Evolutionary conservation across 2,113 vertebrate species (phyloP).

Genomic region (Casuarius casuarius): DNA sequence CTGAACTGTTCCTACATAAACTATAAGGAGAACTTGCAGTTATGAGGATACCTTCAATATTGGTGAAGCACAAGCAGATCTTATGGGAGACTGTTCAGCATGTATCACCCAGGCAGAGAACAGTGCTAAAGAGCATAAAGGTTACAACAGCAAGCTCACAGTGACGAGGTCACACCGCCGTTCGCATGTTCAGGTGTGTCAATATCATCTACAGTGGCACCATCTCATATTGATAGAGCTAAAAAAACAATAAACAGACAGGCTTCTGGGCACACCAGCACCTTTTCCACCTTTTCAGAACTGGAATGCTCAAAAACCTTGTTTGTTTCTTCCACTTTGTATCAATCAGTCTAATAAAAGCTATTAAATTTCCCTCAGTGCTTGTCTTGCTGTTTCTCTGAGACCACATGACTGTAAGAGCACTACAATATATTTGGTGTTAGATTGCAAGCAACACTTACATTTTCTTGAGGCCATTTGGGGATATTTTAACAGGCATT

Average conservation of each 20-base stretch:
- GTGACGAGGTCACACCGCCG: rapidly evolving
- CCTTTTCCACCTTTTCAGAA: not conserved
- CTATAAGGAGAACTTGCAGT: not conserved
- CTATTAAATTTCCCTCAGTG: not conserved
- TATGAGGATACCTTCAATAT: not conserved
- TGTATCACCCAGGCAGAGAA: not conserved
- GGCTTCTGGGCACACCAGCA: not conserved
- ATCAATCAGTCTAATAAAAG: not conserved
- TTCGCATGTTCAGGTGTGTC: not conserved
- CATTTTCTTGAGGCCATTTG: not conserved
- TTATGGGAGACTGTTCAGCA: rapidly evolving
- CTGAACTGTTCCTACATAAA: not conserved
- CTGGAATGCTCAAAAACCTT: not conserved
- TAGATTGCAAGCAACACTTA: not conserved
- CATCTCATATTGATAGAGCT: not conserved
- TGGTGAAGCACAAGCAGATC: not conserved
- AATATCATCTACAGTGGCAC: not conserved
- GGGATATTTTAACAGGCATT: not conserved
- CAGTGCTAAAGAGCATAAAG: not conserved
- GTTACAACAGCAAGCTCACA: not conserved
- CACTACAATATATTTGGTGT: not conserved
- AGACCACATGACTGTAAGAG: not conserved
- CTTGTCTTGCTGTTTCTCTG: conserved; percentile 4
- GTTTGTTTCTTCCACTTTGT: not conserved
- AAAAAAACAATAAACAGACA: not conserved